Conservation (phyloP, 2,797 vertebrate genomes). For the Rhinogobio ventralis region DNA sequence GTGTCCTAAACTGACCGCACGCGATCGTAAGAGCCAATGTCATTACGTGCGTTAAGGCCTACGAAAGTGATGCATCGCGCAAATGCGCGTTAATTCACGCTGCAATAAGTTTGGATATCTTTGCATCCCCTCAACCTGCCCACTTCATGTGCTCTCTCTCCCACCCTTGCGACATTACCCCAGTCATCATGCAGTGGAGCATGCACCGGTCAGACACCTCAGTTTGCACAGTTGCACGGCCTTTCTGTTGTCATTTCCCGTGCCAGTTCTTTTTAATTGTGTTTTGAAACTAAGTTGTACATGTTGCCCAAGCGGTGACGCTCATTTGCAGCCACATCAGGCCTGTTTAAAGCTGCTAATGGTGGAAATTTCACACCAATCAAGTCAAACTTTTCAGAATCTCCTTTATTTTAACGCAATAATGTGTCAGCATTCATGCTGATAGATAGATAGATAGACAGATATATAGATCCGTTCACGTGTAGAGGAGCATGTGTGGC, state of each 20-base stretch:
- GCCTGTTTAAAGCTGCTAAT: slow-evolving; percentile 28
- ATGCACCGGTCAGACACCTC: not conserved
- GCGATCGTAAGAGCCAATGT: slow-evolving; percentile 50
- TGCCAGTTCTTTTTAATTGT: slow-evolving; percentile 24
- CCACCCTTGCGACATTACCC: slow-evolving; percentile 12
- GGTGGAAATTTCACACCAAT: not conserved
- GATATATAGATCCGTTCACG: slow-evolving; percentile 1
- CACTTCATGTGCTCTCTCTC: slow-evolving; percentile 32
- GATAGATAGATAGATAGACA: slow-evolving; percentile 57
- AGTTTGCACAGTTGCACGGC: slow-evolving; percentile 35
- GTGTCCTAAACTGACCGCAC: slow-evolving; percentile 47
- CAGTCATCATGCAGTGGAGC: slow-evolving; percentile 29
- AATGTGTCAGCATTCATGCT: not conserved
- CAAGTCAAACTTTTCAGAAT: slow-evolving; percentile 30
- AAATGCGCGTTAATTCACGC: not conserved
- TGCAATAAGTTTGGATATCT: slow-evolving; percentile 39
- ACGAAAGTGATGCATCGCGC: slow-evolving; percentile 38
- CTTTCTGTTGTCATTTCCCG: slow-evolving; percentile 37
- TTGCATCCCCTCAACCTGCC: slow-evolving; percentile 55
- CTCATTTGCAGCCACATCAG: not conserved
- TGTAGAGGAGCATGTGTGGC: not conserved
- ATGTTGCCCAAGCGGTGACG: slow-evolving; percentile 21
- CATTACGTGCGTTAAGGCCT: slow-evolving; percentile 55
- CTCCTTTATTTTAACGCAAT: not conserved
- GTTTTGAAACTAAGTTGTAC: slow-evolving; percentile 35